phyloP scores from a whole-genome alignment of 2,888 invertebrate species.

The Acanthoscelides obtectus region DNA sequence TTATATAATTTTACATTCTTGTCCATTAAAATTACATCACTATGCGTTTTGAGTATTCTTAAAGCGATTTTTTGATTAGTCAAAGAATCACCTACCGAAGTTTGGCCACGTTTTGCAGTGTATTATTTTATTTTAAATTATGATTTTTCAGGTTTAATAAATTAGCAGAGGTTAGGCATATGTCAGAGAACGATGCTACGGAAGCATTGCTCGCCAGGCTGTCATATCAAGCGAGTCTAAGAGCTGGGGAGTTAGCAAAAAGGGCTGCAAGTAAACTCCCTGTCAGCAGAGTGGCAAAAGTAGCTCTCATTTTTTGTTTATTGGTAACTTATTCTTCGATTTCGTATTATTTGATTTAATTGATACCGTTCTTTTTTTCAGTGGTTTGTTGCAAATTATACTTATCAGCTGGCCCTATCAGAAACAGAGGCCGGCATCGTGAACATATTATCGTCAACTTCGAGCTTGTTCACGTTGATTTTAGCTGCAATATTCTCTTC shows the following conservation, averaged over 20 bases:
- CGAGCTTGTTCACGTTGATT: constrained; percentile 83
- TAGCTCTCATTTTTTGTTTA: constrained; percentile 80
- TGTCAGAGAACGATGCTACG: constrained; percentile 86
- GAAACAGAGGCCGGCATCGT: constrained; percentile 83
- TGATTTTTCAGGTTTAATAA: constrained; percentile 76
- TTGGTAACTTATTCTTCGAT: constrained; percentile 54
- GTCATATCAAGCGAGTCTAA: constrained; percentile 88
- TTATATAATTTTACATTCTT: too few relatives aligned
- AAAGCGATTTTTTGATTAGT: too few relatives aligned
- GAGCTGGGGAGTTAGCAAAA: constrained; percentile 75
- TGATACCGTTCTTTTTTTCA: constrained; percentile 48
- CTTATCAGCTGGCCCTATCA: constrained; percentile 83
- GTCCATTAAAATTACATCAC: too few relatives aligned
- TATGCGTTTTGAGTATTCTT: too few relatives aligned
- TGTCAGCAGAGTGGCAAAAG: constrained; percentile 70
- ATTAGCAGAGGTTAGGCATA: constrained; percentile 82
- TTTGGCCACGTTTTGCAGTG: too few relatives aligned
- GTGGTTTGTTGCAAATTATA: constrained; percentile 95
- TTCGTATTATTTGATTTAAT: background rate
- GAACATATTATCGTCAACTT: constrained; percentile 82
- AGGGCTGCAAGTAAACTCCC: constrained; percentile 73
- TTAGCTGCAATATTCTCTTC: constrained; percentile 86
- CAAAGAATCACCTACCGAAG: too few relatives aligned
- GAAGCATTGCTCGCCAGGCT: constrained; percentile 89
- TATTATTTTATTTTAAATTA: too few relatives aligned